These are phyloP conservation scores for Zapus hudsonius DNA, from an alignment of 2,113 vertebrate species.

Conservation along the genomic window DNA sequence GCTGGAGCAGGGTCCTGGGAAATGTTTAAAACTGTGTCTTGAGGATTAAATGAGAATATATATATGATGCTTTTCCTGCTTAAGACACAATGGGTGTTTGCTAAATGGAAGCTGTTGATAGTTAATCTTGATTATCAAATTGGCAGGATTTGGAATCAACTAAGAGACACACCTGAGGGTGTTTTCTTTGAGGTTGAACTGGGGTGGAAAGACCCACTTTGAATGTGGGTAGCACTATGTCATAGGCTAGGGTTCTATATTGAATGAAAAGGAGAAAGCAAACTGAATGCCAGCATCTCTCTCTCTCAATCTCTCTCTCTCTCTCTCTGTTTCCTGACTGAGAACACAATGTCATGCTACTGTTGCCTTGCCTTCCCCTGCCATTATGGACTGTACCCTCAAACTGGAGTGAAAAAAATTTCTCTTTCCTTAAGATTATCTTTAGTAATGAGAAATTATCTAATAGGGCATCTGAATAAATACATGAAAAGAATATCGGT, in stretches of 20 bases:
- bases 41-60: too few species aligned
- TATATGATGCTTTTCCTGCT: background rate
- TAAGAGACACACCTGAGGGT: background rate
- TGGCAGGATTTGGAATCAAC: background rate
- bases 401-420: background rate
- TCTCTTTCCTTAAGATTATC: background rate
- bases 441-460: background rate
- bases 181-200: background rate
- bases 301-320: too few species aligned
- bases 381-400: background rate
- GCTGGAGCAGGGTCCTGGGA: background rate
- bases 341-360: too few species aligned
- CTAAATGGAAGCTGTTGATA: background rate
- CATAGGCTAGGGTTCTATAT: background rate
- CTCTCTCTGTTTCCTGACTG: too few species aligned
- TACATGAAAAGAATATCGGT: background rate
- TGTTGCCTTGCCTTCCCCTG: background rate
- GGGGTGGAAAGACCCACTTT: too few species aligned
- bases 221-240: background rate
- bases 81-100: slow-evolving; percentile 5
- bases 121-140: background rate
- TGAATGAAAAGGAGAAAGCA: background rate
- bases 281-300: background rate
- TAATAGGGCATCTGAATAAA: background rate
- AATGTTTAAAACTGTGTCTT: background rate